phyloP scores from a whole-genome alignment of 2,113 vertebrate genomes.

The Opisthocomus hoazin region DNA sequence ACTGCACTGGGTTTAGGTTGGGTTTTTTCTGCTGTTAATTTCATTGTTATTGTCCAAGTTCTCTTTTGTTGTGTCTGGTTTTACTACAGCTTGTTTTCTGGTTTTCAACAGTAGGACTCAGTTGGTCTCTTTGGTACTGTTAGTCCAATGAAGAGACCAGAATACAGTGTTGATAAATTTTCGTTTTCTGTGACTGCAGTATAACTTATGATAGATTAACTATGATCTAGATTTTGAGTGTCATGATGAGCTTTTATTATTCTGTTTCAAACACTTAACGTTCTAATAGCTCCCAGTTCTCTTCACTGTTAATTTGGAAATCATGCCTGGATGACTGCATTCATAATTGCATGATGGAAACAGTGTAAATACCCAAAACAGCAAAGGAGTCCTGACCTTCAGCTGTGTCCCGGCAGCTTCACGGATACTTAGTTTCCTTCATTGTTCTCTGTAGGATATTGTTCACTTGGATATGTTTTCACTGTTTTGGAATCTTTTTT shows the following conservation, averaged over 20 bases:
- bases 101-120: not conserved
- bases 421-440: not conserved
- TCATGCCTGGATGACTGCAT: not conserved
- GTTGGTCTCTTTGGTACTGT: not conserved
- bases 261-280: not conserved
- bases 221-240: not conserved
- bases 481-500: conserved; percentile 8
- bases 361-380: not conserved
- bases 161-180: conserved; percentile 5
- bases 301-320: not conserved
- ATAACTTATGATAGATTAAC: not conserved
- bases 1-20: not conserved
- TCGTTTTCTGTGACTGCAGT: not conserved
- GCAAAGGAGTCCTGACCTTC: not conserved
- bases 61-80: not conserved
- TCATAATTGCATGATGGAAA: not conserved
- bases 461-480: conserved; percentile 24
- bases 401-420: not conserved
- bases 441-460: conserved; percentile 11
- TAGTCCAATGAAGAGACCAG: not conserved
- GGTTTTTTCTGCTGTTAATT: not conserved
- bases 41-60: not conserved
- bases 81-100: not conserved
- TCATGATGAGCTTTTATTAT: not conserved
- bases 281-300: not conserved